phyloP scores from a whole-genome alignment of 2,113 vertebrate species.

The Geothlypis trichas region DNA sequence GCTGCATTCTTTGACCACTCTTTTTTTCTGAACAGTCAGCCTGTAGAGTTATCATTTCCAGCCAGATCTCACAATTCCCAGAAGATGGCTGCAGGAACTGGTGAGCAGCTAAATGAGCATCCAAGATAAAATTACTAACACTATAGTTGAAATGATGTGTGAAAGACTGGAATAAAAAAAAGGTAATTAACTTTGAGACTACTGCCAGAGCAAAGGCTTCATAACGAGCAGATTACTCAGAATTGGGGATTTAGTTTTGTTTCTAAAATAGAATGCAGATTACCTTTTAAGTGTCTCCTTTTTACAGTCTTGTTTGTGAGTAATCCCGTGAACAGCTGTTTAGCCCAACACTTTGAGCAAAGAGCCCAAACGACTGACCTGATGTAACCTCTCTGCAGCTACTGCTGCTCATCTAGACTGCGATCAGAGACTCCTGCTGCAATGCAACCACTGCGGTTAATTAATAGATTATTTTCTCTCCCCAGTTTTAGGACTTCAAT shows the following conservation, averaged over 20 bases:
- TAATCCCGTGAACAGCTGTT: background rate
- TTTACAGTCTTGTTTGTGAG: slow-evolving; percentile 26
- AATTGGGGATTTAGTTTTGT: slow-evolving; percentile 12
- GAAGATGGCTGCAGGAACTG: background rate
- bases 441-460: background rate
- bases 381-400: background rate
- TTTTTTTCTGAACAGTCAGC: background rate
- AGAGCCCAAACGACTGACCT: background rate
- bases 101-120: slow-evolving; percentile 10
- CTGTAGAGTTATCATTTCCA: background rate
- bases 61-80: background rate
- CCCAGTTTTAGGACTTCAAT: background rate
- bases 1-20: background rate
- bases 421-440: background rate
- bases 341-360: background rate
- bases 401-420: background rate
- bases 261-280: background rate
- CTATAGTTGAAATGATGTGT: background rate
- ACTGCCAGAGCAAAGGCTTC: slow-evolving; percentile 9
- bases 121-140: background rate
- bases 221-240: background rate
- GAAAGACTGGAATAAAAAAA: slow-evolving; percentile 16
- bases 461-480: background rate
- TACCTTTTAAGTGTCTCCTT: slow-evolving; percentile 21
- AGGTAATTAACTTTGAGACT: slow-evolving; percentile 15